Conservation (phyloP, 2,888 invertebrate species). For the Drosophila ezoana region DNA sequence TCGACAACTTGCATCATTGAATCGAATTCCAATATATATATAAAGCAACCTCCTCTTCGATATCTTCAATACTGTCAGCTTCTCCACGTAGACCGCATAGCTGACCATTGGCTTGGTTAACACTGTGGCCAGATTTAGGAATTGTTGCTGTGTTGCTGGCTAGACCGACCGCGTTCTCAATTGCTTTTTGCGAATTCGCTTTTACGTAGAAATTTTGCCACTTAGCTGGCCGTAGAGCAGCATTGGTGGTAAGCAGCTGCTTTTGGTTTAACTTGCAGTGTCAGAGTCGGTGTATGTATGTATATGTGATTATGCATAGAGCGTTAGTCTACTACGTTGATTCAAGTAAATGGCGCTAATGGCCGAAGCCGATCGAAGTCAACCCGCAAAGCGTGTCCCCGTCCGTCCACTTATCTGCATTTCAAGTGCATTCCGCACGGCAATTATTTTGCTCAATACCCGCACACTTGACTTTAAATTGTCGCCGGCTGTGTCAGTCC, state of each 20-base stretch:
- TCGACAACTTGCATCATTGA: neutral
- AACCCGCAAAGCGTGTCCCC: conserved; percentile 15
- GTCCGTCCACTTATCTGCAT: conserved; percentile 67
- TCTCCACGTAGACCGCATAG: neutral
- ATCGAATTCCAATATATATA: neutral
- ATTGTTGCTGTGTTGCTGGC: conserved; percentile 26
- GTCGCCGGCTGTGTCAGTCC: conserved; percentile 58
- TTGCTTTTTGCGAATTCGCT: conserved; percentile 66
- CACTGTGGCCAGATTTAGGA: conserved; percentile 11
- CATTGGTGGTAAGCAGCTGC: conserved; percentile 57
- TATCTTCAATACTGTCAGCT: neutral
- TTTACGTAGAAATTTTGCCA: conserved; percentile 73
- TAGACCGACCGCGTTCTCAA: conserved; percentile 52
- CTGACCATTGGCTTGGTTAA: conserved; percentile 59
- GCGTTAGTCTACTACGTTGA: conserved; percentile 38
- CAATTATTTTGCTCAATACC: conserved; percentile 75
- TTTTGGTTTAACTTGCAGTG: conserved; percentile 5
- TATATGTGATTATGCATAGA: conserved; percentile 9
- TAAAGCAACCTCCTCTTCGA: neutral
- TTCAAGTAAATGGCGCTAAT: conserved; percentile 76
- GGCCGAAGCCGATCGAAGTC: conserved; percentile 56
- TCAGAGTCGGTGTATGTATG: conserved; percentile 9
- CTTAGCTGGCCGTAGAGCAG: conserved; percentile 45
- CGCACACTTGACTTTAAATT: conserved; percentile 78
- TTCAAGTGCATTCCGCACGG: conserved; percentile 65